Evolutionary conservation across 2,797 vertebrate genomes (phyloP).

Genomic region (Myotis planiceps): DNA sequence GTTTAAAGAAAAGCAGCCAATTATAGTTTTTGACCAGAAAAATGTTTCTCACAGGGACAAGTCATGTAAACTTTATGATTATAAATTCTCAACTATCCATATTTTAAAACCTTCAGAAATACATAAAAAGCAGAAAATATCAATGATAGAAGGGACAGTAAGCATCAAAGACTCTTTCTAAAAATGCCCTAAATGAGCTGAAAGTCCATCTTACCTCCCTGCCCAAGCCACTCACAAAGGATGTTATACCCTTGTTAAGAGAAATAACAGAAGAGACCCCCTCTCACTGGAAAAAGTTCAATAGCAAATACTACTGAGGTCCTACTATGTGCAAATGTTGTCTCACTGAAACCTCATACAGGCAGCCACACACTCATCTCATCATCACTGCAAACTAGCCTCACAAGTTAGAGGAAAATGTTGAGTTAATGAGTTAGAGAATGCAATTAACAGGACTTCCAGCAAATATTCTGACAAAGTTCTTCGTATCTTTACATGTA

Average conservation of each 20-base stretch:
- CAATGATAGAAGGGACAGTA: neutral
- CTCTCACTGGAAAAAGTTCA: neutral
- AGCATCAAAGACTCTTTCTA: neutral
- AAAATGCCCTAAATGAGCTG: neutral
- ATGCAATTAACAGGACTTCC: neutral
- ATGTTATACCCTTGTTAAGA: neutral
- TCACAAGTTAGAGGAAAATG: neutral
- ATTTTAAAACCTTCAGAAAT: conserved; percentile 47
- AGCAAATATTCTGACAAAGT: neutral
- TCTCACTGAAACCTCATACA: neutral
- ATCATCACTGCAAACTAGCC: neutral
- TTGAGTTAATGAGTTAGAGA: neutral
- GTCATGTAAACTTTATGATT: conserved; percentile 13
- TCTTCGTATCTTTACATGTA: neutral
- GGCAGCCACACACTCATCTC: neutral
- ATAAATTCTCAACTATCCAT: neutral
- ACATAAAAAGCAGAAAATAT: conserved; percentile 22
- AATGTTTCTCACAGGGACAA: neutral
- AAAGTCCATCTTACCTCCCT: neutral
- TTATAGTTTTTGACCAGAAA: conserved; percentile 33
- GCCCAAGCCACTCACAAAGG: neutral
- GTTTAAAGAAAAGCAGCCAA: conserved; percentile 28
- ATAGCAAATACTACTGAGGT: neutral
- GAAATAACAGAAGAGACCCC: neutral
- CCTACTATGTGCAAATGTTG: neutral